Base-by-base conservation (phyloP, 2,888 invertebrate genomes). In the Tanypteryx hageni region DNA sequence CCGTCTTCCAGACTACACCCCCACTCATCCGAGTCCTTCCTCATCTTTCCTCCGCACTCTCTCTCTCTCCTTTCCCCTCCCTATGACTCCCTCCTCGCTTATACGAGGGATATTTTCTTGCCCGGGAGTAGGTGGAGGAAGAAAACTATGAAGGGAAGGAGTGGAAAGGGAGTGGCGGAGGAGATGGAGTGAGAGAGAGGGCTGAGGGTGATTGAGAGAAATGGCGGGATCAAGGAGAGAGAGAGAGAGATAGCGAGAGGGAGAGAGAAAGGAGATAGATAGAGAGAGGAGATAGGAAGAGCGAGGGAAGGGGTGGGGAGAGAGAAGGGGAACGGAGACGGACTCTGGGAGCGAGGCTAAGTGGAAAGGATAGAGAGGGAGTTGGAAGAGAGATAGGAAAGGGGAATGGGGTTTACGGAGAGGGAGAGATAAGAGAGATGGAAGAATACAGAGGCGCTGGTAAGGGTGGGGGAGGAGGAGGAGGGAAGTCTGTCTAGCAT, bases 301-400 rank as follows among this genome's bases (percentile, higher is more conserved):
- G 68, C 16, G 16, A 68, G 18, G 64, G 64, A n/a, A 11, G 64
- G 0, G 13, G 64, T 18, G 64, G n/a, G 14, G 64, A n/a, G 64
- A 11, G 76, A 18, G 11, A 27, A 22, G 22, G 76, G 76, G 76
- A 27, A 56, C 44, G 83, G 83, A 44, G 44, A 31, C 13, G 64
- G 14, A 64, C n/a, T n/a, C 68, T 68, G 68, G 68, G 27, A 27
- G 76, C 76, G 76, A 57, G 58, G 58, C 85, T 85, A 85, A 85
- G 84, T n/a, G 76, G 76, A n/a, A 76, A n/a, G 76, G 27, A 27
- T 22, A 76, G 27, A 18, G n/a, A 76, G 76, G 11, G 11, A 27
- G n/a, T 22, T 16, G 76, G 76, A n/a, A n/a, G n/a, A n/a, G 64
- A n/a, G 13, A n/a, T 5, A 18, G 64, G 7, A 11, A 18, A 11